A percentile compares a stretch with the other conserved stretches of the same genome.
Conservation (phyloP, 2,797 vertebrate species). For the Sphenodon punctatus region DNA sequence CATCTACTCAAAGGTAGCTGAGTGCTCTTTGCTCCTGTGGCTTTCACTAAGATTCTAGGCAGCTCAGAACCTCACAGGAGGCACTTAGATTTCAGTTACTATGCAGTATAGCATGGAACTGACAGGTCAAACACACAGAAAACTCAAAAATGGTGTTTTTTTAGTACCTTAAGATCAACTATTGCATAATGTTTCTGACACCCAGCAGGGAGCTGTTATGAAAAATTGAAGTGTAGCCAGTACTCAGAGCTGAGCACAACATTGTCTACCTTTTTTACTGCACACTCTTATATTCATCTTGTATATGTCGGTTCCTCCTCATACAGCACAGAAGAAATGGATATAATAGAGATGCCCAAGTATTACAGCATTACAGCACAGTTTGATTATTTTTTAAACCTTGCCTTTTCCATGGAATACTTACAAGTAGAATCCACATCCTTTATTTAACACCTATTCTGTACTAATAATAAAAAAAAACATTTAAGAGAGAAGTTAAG, state of each 20-base stretch:
- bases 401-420: too few species aligned
- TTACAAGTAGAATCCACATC: too few species aligned
- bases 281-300: accelerated
- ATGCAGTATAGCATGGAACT: accelerated
- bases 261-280: not conserved
- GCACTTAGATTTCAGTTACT: not conserved
- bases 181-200: not conserved
- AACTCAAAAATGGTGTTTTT: not conserved
- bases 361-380: too few species aligned
- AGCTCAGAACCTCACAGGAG: not conserved
- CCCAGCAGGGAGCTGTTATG: not conserved
- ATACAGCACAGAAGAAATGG: too few species aligned
- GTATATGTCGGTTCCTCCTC: too few species aligned
- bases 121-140: not conserved
- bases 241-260: accelerated
- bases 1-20: accelerated
- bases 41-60: not conserved
- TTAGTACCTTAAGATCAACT: not conserved
- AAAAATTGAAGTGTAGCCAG: not conserved
- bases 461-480: too few species aligned
- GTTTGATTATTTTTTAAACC: too few species aligned
- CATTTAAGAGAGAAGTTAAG: too few species aligned
- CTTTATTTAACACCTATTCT: too few species aligned
- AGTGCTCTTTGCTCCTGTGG: not conserved
- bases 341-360: too few species aligned